Evolutionary conservation across 2,113 vertebrate species (phyloP), one percentile per base, ranked within the genome.

Genomic region (Sylvietta virens): DNA sequence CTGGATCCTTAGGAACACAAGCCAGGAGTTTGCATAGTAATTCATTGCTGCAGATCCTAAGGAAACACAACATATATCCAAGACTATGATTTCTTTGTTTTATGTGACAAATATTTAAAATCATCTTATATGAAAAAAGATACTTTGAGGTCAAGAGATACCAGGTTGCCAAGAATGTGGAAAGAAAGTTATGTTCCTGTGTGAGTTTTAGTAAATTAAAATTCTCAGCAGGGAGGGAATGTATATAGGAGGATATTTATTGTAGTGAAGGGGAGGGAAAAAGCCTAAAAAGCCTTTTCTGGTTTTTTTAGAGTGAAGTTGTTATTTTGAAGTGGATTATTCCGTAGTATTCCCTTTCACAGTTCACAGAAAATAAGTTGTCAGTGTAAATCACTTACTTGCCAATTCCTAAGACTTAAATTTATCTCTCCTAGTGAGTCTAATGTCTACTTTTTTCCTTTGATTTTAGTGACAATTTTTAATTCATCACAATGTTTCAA

Each of bases 111-210:
- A 18, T 95, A 14, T 30, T 15, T 94, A 45, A 94, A 91, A 96
- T 87, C 13, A 15, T n/a, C 81, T 89, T 96, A 91, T 48, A 69
- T 79, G 28, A 83, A 91, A 90, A 96, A 94, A 81, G 65, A 12
- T 80, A 86, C 51, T 72, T 82, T 86, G 35, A 60, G 78, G 86
- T 91, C 60, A 81, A 85, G 70, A 77, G 76, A 31, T 84, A 90
- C 65, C 78, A 86, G 78, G 40, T 78, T 94, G 77, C 65, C 54
- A 84, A 69, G 93, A 90, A 72, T 37, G 39, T 69, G 74, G 54
- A 50, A 90, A 77, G 47, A 50, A 86, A 71, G 53, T 80, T 79
- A 39, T 4, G 8, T 76, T 62, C 18, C 45, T 58, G 3, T 81
- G 39, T 73, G 21, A 35, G 13, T 85, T 81, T 90, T 7, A 57